Conservation (phyloP, 2,888 invertebrate genomes). For the Drosophila barbarae region DNA sequence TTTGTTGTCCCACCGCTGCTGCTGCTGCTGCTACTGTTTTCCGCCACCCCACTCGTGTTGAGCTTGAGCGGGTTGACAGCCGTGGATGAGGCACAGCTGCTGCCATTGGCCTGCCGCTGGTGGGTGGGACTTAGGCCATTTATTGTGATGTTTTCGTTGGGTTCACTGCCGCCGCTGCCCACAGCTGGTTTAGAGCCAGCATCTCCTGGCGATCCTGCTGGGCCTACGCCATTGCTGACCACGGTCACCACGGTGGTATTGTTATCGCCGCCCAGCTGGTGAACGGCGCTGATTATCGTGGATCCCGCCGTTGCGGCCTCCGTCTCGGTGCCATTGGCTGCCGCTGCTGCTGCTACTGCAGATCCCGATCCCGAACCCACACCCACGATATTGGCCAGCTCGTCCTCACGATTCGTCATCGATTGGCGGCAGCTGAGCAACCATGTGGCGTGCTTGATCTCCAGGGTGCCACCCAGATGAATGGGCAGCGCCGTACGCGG, state of each 20-base stretch:
- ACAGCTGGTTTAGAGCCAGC: neutral
- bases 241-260: constrained; percentile 49
- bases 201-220: constrained; percentile 4
- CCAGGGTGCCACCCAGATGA: constrained; percentile 92
- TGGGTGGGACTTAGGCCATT: constrained; percentile 68
- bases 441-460: constrained; percentile 95
- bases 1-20: neutral
- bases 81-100: constrained; percentile 22
- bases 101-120: constrained; percentile 22
- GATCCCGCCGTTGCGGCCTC: constrained; percentile 36
- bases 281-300: constrained; percentile 27
- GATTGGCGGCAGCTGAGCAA: constrained; percentile 87
- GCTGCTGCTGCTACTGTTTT: constrained; percentile 4
- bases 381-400: constrained; percentile 80
- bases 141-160: constrained; percentile 76
- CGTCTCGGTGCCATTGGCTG: constrained; percentile 24
- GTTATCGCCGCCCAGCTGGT: constrained; percentile 44
- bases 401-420: constrained; percentile 88
- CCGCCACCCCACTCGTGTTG: constrained; percentile 48
- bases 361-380: constrained; percentile 23
- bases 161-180: constrained; percentile 46
- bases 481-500: constrained; percentile 92
- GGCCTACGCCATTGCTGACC: constrained; percentile 62
- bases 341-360: constrained; percentile 15
- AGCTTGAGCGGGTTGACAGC: constrained; percentile 50